A percentile compares a stretch with the other conserved stretches of the same genome.
Evolutionary conservation across 2,797 vertebrate species (phyloP).

Genomic region (Chaetophractus vellerosus): DNA sequence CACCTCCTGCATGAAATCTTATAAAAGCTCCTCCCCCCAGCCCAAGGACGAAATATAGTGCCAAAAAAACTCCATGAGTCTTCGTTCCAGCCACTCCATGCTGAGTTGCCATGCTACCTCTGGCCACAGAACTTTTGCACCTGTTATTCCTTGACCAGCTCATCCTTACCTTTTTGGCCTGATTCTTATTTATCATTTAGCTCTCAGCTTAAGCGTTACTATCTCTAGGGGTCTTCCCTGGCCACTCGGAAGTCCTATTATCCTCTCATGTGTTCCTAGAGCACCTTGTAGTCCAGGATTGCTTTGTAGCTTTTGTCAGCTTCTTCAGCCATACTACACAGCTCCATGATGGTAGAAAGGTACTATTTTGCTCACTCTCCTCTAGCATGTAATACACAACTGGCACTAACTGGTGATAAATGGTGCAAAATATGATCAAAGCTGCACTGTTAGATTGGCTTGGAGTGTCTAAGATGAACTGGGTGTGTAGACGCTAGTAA

Average conservation of each 20-base stretch:
- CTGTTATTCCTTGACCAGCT: neutral
- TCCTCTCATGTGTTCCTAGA: too few relatives aligned
- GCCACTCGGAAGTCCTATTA: neutral
- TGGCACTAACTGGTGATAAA: neutral
- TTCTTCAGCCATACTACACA: neutral
- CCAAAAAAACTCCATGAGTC: neutral
- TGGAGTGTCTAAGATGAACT: neutral
- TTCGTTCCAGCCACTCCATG: neutral
- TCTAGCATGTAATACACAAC: neutral
- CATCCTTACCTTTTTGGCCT: neutral
- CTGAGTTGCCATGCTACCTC: neutral
- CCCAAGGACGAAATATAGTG: neutral
- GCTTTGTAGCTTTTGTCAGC: too few relatives aligned
- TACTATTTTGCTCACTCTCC: neutral
- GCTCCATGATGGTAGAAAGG: neutral
- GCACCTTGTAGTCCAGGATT: too few relatives aligned
- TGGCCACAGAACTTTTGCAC: neutral
- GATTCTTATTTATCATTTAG: neutral
- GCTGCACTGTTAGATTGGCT: neutral
- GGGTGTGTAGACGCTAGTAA: neutral
- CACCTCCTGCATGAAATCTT: neutral
- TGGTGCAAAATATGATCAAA: neutral
- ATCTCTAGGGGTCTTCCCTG: neutral
- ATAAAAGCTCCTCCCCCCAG: neutral
- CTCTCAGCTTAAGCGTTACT: neutral